Percentiles rank a stretch among this genome's conserved stretches.
Conservation (phyloP, 2,888 invertebrate species). For the Tolmerus cingulatus region DNA sequence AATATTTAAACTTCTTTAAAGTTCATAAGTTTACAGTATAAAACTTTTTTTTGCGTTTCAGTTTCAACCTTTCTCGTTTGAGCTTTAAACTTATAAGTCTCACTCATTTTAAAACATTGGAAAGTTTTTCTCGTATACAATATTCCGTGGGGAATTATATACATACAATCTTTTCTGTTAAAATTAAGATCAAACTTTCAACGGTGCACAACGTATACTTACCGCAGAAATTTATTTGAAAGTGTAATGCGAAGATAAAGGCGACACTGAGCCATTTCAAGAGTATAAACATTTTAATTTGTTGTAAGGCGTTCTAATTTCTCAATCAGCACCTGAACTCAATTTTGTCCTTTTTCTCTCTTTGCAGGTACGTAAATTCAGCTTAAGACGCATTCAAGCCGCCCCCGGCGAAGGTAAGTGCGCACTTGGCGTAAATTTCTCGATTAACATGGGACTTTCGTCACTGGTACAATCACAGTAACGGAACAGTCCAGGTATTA, state of each 20-base stretch:
- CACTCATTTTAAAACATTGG: too few relatives aligned
- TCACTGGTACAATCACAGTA: not conserved
- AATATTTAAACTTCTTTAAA: too few relatives aligned
- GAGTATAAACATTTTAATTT: not conserved
- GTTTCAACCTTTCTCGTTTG: too few relatives aligned
- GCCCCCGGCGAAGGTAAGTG: not conserved
- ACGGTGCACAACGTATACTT: too few relatives aligned
- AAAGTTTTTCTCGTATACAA: too few relatives aligned
- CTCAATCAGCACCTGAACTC: not conserved
- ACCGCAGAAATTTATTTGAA: not conserved
- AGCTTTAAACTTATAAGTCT: too few relatives aligned
- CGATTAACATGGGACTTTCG: not conserved
- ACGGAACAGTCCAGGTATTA: not conserved
- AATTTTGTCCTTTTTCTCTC: not conserved
- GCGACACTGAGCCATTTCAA: not conserved
- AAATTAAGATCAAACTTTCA: too few relatives aligned
- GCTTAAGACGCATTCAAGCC: not conserved
- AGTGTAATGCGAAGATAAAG: not conserved
- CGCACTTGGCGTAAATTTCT: not conserved
- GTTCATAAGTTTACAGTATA: too few relatives aligned
- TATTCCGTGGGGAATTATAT: too few relatives aligned
- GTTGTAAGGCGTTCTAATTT: not conserved
- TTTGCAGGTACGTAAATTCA: not conserved
- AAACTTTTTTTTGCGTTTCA: too few relatives aligned
- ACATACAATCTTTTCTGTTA: too few relatives aligned